Conservation (phyloP, 2,888 invertebrate genomes). For the Eretmocerus hayati region DNA sequence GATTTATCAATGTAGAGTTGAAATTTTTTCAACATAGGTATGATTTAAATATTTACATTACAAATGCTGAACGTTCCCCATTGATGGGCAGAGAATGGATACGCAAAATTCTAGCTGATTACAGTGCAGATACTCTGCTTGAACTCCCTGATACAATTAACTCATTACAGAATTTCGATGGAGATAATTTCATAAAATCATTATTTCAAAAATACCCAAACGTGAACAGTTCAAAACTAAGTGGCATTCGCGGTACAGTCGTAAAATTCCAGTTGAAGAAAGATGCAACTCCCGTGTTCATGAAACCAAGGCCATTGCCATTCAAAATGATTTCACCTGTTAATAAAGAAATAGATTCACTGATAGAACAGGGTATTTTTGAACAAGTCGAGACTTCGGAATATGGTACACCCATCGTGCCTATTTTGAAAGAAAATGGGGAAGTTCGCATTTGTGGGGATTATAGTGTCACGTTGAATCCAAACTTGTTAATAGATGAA, state of each 20-base stretch:
- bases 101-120: neutral
- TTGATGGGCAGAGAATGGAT: neutral
- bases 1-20: neutral
- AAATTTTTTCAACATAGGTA: neutral
- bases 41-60: neutral
- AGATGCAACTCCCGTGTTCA: neutral
- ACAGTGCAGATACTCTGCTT: neutral
- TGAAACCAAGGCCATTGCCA: neutral
- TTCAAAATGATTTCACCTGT: neutral
- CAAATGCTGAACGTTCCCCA: neutral
- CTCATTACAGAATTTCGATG: neutral
- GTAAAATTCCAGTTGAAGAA: neutral
- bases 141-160: neutral
- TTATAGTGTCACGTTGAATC: constrained; percentile 30
- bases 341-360: constrained; percentile 11
- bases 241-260: neutral
- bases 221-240: neutral
- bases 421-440: too few relatives aligned
- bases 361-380: constrained; percentile 23
- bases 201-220: neutral
- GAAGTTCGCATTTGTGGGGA: too few relatives aligned
- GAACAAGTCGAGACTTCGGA: constrained; percentile 26
- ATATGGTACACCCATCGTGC: too few relatives aligned
- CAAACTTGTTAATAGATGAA: constrained; percentile 25
- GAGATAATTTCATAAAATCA: neutral